Base-by-base conservation (phyloP, 2,888 invertebrate species). In the Phymatocera aterrima region DNA sequence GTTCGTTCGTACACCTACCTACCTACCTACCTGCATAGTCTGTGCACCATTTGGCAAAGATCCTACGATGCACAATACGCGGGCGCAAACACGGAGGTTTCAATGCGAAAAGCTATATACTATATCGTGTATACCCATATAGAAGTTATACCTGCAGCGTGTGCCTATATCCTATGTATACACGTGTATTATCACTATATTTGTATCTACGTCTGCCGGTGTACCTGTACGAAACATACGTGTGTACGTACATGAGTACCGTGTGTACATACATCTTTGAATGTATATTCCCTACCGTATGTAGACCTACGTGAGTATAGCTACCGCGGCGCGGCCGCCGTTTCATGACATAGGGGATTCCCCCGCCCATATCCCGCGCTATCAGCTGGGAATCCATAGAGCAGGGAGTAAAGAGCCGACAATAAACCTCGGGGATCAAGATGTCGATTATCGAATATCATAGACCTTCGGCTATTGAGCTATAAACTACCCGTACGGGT, bases 41-140 rank as follows among this genome's bases (percentile, higher is more conserved):
- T 64, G n/a, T n/a, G 61, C 43, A 68, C 43, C 21, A 51, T 51
- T 48, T 48, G 72, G 72, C 72, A 72, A 72, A 21, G 51, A 48
- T 72, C 34, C 72, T 48, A 34, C n/a, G 34, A 34, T 8, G 18
- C 72, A 72, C 48, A 51, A 72, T 51, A 68, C 43, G 68, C 40
- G 68, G 65, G 40, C 65, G 43, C 65, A 68, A 68, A 68, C 65
- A 68, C 43, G 5, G 65, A 68, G 65, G 43, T 68, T 68, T 68
- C 43, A 68, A 68, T 68, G 65, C 65, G 65, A 68, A 68, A 68
- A 68, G 24, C 65, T 43, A 43, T 51, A 51, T n/a, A 51, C n/a
- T n/a, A n/a, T n/a, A n/a, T n/a, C 24, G 21, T 40, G 12, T 68
- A 43, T 12, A 12, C 24, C 21, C n/a, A 18, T 51, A 51, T 21